Evolutionary conservation across 2,113 vertebrate genomes (phyloP).

Genomic region (Scartelaos histophorus): DNA sequence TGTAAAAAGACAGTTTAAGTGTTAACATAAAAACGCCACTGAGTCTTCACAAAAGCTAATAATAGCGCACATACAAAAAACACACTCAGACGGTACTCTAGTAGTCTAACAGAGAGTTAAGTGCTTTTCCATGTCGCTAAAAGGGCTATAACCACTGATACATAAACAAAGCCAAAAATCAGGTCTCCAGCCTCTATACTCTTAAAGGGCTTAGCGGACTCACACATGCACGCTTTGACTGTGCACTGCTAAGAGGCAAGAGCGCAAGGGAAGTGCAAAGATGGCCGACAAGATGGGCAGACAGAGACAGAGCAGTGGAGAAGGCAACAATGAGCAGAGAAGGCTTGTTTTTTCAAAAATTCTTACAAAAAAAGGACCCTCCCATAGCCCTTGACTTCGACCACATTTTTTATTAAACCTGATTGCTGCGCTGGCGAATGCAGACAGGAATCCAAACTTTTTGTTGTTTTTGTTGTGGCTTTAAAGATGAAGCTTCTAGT

Average conservation of each 20-base stretch:
- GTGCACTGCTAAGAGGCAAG: conserved; percentile 32
- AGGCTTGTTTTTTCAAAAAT: conserved; percentile 57
- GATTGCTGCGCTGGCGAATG: conserved; percentile 45
- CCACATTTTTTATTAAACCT: conserved; percentile 49
- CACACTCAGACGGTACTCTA: conserved; percentile 33
- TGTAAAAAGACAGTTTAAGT: conserved; percentile 17
- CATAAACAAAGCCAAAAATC: conserved; percentile 39
- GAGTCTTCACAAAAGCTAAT: conserved; percentile 32
- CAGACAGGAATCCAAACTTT: conserved; percentile 53
- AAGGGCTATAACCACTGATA: conserved; percentile 26
- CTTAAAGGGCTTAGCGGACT: conserved; percentile 72
- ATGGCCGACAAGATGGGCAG: conserved; percentile 26
- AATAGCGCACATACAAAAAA: conserved; percentile 17
- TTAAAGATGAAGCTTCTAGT: conserved; percentile 34
- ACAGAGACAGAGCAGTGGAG: conserved; percentile 64
- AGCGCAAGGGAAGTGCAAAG: conserved; percentile 18
- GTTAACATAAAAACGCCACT: conserved; percentile 40
- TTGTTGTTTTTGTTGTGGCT: conserved; percentile 32
- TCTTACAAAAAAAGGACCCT: conserved; percentile 63
- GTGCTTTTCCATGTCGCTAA: conserved; percentile 59
- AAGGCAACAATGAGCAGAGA: conserved; percentile 76
- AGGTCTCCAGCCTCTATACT: conserved; percentile 53
- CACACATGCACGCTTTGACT: conserved; percentile 50
- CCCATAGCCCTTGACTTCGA: conserved; percentile 74
- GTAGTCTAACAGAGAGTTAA: conserved; percentile 48